Evolutionary conservation across 2,888 invertebrate species (phyloP).

Genomic region (Melinaea menophilus): DNA sequence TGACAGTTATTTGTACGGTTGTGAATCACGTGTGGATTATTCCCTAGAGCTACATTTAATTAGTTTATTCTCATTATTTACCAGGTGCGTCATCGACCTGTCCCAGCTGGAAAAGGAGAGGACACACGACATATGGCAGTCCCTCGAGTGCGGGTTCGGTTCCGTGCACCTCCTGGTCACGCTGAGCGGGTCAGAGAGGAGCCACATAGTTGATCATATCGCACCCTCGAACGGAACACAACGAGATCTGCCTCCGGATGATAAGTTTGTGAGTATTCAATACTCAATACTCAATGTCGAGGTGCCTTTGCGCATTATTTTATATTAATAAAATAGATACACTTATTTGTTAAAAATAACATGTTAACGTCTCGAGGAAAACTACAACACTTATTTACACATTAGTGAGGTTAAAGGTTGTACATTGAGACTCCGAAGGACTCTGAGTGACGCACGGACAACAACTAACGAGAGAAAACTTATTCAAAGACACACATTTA

Average conservation of each 20-base stretch:
- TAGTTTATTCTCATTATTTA: constrained; percentile 4
- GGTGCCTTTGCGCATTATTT: neutral
- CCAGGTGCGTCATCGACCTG: constrained; percentile 64
- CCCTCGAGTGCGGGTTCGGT: constrained; percentile 66
- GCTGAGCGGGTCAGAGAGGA: constrained; percentile 51
- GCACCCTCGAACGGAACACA: constrained; percentile 57
- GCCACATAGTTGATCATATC: constrained; percentile 49
- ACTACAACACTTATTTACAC: neutral
- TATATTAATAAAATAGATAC: too few relatives aligned
- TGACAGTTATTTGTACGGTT: too few relatives aligned
- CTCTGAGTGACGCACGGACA: too few relatives aligned
- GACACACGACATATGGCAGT: constrained; percentile 68
- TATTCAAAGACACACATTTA: neutral
- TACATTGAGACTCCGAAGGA: neutral
- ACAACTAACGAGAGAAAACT: too few relatives aligned
- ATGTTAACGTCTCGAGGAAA: too few relatives aligned
- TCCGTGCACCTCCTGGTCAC: constrained; percentile 63
- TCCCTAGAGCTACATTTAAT: too few relatives aligned
- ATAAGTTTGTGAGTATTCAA: constrained; percentile 57
- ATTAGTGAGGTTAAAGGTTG: constrained; percentile 1
- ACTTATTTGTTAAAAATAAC: too few relatives aligned
- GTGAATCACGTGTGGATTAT: too few relatives aligned
- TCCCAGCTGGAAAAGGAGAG: constrained; percentile 63
- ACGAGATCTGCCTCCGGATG: constrained; percentile 43
- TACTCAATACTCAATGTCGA: too few relatives aligned